Evolutionary conservation across 1,140 invertebrate species (phyloP).

Genomic region (Leguminivora glycinivorella): DNA sequence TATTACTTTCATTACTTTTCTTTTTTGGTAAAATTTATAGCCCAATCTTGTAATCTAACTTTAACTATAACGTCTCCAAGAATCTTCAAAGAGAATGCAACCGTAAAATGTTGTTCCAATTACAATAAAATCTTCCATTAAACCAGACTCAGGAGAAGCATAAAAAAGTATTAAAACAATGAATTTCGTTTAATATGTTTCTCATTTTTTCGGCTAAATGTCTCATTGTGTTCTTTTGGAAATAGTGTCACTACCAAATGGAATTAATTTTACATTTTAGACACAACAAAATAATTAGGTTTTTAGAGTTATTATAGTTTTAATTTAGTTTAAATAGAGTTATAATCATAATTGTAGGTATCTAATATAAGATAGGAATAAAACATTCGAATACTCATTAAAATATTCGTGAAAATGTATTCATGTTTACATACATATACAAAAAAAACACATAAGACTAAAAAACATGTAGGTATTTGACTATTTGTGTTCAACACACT

Average conservation of each 20-base stretch:
- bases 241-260: background rate
- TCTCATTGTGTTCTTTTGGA: background rate
- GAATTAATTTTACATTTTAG: too few relatives aligned
- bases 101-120: conserved; percentile 3
- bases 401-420: too few relatives aligned
- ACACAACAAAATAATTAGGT: background rate
- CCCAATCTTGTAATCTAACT: background rate
- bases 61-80: background rate
- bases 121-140: background rate
- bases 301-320: too few relatives aligned
- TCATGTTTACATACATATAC: too few relatives aligned
- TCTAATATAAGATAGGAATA: too few relatives aligned
- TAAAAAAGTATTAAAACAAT: background rate
- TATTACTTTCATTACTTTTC: too few relatives aligned
- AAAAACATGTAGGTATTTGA: too few relatives aligned
- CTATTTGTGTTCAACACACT: too few relatives aligned
- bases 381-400: too few relatives aligned
- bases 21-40: background rate
- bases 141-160: background rate
- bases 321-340: too few relatives aligned
- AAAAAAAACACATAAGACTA: too few relatives aligned
- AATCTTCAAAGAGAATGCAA: background rate
- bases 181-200: background rate
- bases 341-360: too few relatives aligned
- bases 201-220: background rate